These are phyloP conservation scores for Aquatica leii DNA, from an alignment of 2,888 invertebrate species.

Conservation along the genomic window DNA sequence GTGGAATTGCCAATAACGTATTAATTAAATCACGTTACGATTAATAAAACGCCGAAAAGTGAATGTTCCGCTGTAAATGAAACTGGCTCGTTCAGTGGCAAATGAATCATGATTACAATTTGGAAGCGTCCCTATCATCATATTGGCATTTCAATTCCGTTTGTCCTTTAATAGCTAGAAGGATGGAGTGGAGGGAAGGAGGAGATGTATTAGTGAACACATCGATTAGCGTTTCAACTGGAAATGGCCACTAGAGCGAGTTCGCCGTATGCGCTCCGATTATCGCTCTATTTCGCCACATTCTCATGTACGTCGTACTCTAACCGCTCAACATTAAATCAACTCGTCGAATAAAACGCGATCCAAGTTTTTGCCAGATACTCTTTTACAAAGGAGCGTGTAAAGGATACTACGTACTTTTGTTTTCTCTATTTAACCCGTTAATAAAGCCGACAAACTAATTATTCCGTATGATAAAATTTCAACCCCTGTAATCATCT, in stretches of 20 bases:
- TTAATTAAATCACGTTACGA: neutral
- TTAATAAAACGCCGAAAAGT: constrained; percentile 20
- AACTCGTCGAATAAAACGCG: constrained; percentile 34
- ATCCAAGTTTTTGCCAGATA: constrained; percentile 25
- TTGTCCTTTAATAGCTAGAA: constrained; percentile 36
- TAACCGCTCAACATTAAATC: constrained; percentile 42
- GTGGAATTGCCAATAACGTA: neutral
- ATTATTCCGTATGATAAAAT: constrained; percentile 23
- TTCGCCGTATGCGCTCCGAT: constrained; percentile 50
- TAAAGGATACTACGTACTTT: constrained; percentile 18
- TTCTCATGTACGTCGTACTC: constrained; percentile 50
- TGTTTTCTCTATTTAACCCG: constrained; percentile 18
- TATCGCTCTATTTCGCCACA: constrained; percentile 54
- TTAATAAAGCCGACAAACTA: constrained; percentile 17
- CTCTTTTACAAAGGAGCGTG: constrained; percentile 19
- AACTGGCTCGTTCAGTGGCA: constrained; percentile 34
- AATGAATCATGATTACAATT: constrained; percentile 40
- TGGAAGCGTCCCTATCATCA: constrained; percentile 40
- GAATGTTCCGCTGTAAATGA: constrained; percentile 17
- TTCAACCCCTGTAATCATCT: constrained; percentile 2
- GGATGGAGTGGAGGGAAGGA: constrained; percentile 30
- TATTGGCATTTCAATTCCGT: constrained; percentile 45
- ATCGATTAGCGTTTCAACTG: constrained; percentile 59
- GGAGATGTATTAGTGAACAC: constrained; percentile 52
- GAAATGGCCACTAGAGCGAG: constrained; percentile 55